Conservation (phyloP, 1,140 invertebrate genomes). For the Zaprionus camerounensis region DNA sequence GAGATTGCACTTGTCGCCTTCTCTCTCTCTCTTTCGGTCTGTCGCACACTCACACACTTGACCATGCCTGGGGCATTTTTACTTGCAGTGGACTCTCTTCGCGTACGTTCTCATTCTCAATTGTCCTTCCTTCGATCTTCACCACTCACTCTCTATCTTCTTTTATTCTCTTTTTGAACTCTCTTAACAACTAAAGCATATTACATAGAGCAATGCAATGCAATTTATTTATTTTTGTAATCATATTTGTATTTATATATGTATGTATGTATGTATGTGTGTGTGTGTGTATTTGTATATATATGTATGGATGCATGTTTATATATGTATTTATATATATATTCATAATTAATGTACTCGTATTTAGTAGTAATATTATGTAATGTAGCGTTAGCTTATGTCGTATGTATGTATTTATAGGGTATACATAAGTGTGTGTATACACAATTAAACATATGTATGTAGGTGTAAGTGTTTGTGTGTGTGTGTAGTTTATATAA, state of each 20-base stretch:
- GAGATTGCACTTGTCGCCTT: constrained; percentile 33
- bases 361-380: constrained; percentile 74
- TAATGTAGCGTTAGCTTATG: constrained; percentile 80
- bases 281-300: constrained; percentile 24
- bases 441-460: constrained; percentile 40
- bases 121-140: neutral
- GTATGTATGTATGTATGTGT: constrained; percentile 27
- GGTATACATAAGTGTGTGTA: constrained; percentile 60
- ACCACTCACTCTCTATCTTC: constrained; percentile 11
- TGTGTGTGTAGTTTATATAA: constrained; percentile 74
- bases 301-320: constrained; percentile 17
- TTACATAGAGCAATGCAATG: constrained; percentile 24
- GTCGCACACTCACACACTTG: constrained; percentile 17
- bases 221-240: constrained; percentile 40
- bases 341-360: constrained; percentile 45
- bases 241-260: constrained; percentile 5
- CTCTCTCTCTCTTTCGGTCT: constrained; percentile 24
- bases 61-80: constrained; percentile 55
- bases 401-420: constrained; percentile 61
- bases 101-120: neutral
- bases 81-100: constrained; percentile 3
- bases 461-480: constrained; percentile 58
- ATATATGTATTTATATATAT: constrained; percentile 33
- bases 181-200: constrained; percentile 68
- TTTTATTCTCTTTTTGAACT: neutral